Percentiles rank a stretch among this genome's conserved stretches.
These are phyloP conservation scores for Parascotia fuliginaria DNA, from an alignment of 2,888 invertebrate genomes.

Conservation along the genomic window DNA sequence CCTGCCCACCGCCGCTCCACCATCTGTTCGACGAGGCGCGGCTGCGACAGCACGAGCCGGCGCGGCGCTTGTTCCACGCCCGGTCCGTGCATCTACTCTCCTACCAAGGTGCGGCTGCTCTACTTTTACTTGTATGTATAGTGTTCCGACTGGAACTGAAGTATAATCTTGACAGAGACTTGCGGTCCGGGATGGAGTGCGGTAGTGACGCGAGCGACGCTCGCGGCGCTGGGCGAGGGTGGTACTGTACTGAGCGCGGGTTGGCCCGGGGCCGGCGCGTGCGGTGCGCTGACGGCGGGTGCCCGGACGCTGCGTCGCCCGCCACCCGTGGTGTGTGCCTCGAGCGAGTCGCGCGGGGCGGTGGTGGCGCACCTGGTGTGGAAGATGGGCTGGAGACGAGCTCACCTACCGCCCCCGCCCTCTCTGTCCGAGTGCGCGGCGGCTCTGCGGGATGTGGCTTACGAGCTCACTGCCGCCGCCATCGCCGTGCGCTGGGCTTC, in stretches of 20 bases:
- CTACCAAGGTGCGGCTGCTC: conserved; percentile 42
- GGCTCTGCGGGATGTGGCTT: conserved; percentile 43
- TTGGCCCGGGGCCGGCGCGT: conserved; percentile 51
- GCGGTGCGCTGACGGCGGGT: conserved; percentile 52
- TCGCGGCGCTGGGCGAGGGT: conserved; percentile 52
- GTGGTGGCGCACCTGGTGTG: conserved; percentile 51
- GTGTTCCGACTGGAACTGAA: not conserved
- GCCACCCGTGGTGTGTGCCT: conserved; percentile 41
- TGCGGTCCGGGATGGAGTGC: conserved; percentile 58
- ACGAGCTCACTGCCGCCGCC: conserved; percentile 51
- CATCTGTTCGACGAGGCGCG: conserved; percentile 39
- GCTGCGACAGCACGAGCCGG: conserved; percentile 33
- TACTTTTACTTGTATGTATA: not conserved
- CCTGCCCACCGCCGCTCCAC: conserved; percentile 46
- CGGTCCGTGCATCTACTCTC: conserved; percentile 22
- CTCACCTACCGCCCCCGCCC: conserved; percentile 45
- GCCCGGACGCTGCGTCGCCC: conserved; percentile 45
- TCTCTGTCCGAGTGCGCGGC: conserved; percentile 48
- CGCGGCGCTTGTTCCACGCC: conserved; percentile 21
- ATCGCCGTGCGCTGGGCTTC: conserved; percentile 43
- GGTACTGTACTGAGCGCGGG: conserved; percentile 47
- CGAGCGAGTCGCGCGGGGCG: conserved; percentile 46
- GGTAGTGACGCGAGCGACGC: conserved; percentile 53
- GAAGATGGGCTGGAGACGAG: conserved; percentile 59
- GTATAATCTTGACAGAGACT: conserved; percentile 55